Base-by-base conservation (phyloP, 2,888 invertebrate genomes). In the Rhaphigaster nebulosa region DNA sequence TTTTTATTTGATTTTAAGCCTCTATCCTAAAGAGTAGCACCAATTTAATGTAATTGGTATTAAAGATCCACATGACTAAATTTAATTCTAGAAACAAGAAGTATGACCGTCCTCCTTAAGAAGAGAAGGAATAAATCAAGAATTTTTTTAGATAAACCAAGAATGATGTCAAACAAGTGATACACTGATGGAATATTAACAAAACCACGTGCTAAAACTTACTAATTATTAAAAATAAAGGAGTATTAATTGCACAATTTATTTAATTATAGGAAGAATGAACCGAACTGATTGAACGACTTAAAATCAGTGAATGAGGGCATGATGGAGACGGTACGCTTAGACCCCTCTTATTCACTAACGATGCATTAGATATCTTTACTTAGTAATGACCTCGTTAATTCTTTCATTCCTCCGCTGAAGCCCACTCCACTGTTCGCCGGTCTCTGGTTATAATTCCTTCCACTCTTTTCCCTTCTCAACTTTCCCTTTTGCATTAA, bases 381-480 rank as follows among this genome's bases (percentile, higher is more conserved):
- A 84, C 84, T 84, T 84, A 84, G 84, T 84, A 84, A 84, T 84
- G 84, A 84, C 84, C 84, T 84, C 84, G 84, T 84, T 84, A 84
- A 84, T 84, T 84, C 84, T 84, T 84, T 84, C 84, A 84, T 84
- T 84, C 84, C 45, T 45, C n/a, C 13, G 41, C 15, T 84, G n/a
- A 50, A 84, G 84, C 84, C 84, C 84, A 45, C 84, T 84, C 45
- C 84, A 84, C 45, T 50, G 18, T 84, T 84, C 45, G 10, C 84
- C n/a, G 45, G 23, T n/a, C 84, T 4, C n/a, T 12, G 13, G 13
- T 84, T 84, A 84, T 41, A 84, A 50, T 84, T 84, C 84, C 84
- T 45, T 84, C 84, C 45, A 45, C 84, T 84, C 84, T 84, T 84
- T 84, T 84, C 80, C 26, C 80, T 80, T 80, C 80, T 80, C 41